Base-by-base conservation (phyloP, 2,797 vertebrate species). In the Cuculus canorus region DNA sequence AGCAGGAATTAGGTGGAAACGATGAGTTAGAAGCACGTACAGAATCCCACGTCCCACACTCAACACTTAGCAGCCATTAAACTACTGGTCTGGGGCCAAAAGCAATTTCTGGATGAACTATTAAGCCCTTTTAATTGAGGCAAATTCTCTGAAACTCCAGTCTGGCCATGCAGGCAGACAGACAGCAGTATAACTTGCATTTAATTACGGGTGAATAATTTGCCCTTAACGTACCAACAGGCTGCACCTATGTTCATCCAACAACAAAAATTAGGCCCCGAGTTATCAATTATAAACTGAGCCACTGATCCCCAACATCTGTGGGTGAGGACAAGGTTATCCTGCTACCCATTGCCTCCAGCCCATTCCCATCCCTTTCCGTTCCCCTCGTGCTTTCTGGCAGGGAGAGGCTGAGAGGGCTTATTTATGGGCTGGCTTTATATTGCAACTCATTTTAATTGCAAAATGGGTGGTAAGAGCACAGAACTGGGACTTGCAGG, bases 401-500 rank as follows among this genome's bases (percentile, higher is more conserved):
- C 30, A 50, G 60, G 77, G 32, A 86, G 12, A 1, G 11, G 79
- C 82, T 28, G 54, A 53, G 57, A 78, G 60, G 66, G 57, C 22
- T 85, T 39, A 63, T 66, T 72, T 75, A 73, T 10, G 43, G 48
- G 63, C 53, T 63, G 82, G 41, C 39, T 94, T 87, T 59, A 57
- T 32, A 39, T 69, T 43, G 33, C 35, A 7, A 13, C 78, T 72
- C 70, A 93, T 92, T 93, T 84, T 30, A 84, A 94, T 75, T 85
- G 91, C 85, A 88, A 94, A 90, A 63, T 3, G 24, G 32, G 30
- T 7, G 66, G n/a, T 11, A 25, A 63, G 61, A 84, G n/a, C 85
- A 43, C 59, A 45, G 59, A 41, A 9, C 2, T 1, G 27, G 59
- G 70, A 79, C 39, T 15, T 13, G 28, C 18, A 70, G 56, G 83